phyloP scores from a whole-genome alignment of 2,797 vertebrate genomes.

The Phoeniculus purpureus region DNA sequence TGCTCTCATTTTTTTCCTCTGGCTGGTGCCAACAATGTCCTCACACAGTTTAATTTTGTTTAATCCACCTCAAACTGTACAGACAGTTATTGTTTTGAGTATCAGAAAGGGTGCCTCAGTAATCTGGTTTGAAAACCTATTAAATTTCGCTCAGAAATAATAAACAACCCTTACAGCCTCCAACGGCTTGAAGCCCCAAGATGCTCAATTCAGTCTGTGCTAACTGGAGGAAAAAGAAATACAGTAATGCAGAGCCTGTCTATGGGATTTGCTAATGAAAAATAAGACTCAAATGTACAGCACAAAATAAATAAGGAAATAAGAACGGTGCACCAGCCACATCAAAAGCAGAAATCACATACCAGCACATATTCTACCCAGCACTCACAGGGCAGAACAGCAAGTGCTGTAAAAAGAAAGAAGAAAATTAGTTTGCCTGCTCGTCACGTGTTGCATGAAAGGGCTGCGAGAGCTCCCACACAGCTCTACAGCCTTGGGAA shows the following conservation, averaged over 20 bases:
- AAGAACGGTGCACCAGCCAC: background rate
- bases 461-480: background rate
- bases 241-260: background rate
- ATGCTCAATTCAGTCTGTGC: background rate
- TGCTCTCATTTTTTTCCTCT: background rate
- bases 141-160: slow-evolving; percentile 16
- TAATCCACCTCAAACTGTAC: background rate
- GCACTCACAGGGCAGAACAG: background rate
- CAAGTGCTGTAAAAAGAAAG: background rate
- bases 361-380: background rate
- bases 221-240: background rate
- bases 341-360: background rate
- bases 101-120: background rate
- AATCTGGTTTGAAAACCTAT: background rate
- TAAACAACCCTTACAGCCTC: background rate
- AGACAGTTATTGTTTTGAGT: background rate
- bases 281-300: background rate
- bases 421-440: background rate
- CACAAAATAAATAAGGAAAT: background rate
- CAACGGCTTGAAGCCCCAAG: background rate
- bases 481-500: background rate
- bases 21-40: background rate
- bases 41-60: background rate
- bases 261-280: background rate
- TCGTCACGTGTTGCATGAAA: background rate